Evolutionary conservation across 2,888 invertebrate genomes (phyloP), one percentile per base, ranked within the genome.

Genomic region (Serrognathus titanus): DNA sequence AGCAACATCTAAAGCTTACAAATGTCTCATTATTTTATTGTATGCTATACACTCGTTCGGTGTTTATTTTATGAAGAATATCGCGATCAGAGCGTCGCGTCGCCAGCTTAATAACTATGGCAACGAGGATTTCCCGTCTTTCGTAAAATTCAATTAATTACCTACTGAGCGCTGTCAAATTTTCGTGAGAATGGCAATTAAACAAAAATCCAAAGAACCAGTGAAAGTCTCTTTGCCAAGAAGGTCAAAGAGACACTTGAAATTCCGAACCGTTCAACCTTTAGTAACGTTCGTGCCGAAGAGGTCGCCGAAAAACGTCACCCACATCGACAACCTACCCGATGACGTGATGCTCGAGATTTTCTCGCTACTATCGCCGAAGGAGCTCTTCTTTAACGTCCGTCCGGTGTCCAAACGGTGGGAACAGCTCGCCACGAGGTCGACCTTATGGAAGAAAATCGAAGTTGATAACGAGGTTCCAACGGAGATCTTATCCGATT

Each of bases 401-500:
- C 51, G 63, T 36, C 54, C 57, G 13, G 64, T 64, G 31, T 63
- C 61, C 39, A 51, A 49, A 50, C 41, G 57, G 51, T 64, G 58
- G 55, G 53, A 51, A 13, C 48, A 48, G 2, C 16, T 64, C 8
- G 57, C 63, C 12, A 61, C 54, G 60, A 36, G 53, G 12, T 55
- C 61, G 1, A 49, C 48, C 13, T 51, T 60, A 3, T 63, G 63
- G 61, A 57, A 38, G 20, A 43, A 40, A 35, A 62, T 63, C 38
- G 51, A 56, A 1, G 58, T 60, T 9, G 48, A 48, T 13, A 51
- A 53, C 10, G 52, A 60, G 9, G 40, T 60, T 9, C 55, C 63
- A 1, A 57, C 60, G 2, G 39, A 50, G 8, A 53, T 52, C 3
- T 38, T 61, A n/a, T 50, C 20, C 16, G 41, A 48, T n/a, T 63